A percentile compares a stretch with the other conserved stretches of the same genome.
phyloP scores from a whole-genome alignment of 1,140 invertebrate genomes.

The Leptonema lineaticorne region DNA sequence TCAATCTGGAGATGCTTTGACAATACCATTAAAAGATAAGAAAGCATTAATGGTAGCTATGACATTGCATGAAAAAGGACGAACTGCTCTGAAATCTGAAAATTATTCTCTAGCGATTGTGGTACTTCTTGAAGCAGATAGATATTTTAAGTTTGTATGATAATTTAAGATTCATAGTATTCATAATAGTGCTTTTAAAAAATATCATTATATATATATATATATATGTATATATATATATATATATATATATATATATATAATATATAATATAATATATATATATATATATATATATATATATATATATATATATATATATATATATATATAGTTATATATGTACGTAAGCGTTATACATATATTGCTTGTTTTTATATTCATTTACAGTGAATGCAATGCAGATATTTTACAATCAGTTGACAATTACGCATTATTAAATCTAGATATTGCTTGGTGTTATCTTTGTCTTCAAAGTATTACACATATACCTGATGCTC shows the following conservation, averaged over 20 bases:
- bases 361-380: background rate
- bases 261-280: no score
- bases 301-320: no score
- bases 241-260: no score
- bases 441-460: conserved; percentile 84
- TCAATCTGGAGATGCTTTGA: conserved; percentile 70
- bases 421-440: conserved; percentile 79
- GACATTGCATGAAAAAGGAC: conserved; percentile 75
- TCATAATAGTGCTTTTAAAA: background rate
- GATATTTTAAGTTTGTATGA: conserved; percentile 63
- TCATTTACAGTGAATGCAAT: conserved; percentile 62
- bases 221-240: no score
- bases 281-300: no score
- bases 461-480: conserved; percentile 74
- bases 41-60: conserved; percentile 70
- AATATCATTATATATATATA: no score
- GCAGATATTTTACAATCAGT: conserved; percentile 67
- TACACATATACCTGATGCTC: conserved; percentile 70
- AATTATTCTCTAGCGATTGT: conserved; percentile 70
- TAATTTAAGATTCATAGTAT: background rate
- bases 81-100: conserved; percentile 63
- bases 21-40: conserved; percentile 66
- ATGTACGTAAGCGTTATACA: no score
- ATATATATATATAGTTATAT: no score
- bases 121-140: conserved; percentile 74